A percentile compares a stretch with the other conserved stretches of the same genome.
Conservation (phyloP, 2,113 vertebrate species). For the Aythya baeri region DNA sequence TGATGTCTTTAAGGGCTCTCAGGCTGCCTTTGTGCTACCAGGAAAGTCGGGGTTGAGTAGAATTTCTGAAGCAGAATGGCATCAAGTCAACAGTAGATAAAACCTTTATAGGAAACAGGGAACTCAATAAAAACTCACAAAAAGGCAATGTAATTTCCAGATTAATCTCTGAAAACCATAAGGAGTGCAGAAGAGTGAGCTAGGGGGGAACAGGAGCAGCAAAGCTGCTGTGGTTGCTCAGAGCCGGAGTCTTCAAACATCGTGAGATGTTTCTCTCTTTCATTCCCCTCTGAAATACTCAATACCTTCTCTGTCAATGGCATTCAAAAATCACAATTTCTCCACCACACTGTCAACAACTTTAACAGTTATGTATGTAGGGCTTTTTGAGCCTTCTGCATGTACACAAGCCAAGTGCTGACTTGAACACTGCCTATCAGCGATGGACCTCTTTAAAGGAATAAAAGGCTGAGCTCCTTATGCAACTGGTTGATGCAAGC, state of each 20-base stretch:
- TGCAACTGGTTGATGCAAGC: neutral
- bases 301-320: rapidly evolving
- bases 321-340: neutral
- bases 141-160: rapidly evolving
- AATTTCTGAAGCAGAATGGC: neutral
- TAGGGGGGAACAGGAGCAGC: no score
- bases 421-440: neutral
- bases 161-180: neutral
- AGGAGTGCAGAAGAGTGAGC: neutral
- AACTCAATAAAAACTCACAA: neutral
- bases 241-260: rapidly evolving
- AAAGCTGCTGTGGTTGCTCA: neutral
- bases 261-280: neutral
- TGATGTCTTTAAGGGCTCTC: slow-evolving; percentile 16
- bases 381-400: neutral
- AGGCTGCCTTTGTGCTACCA: neutral
- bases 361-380: neutral
- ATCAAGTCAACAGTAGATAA: slow-evolving; percentile 4
- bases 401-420: neutral
- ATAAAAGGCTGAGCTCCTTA: neutral
- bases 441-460: neutral
- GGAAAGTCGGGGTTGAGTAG: neutral
- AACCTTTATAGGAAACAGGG: neutral
- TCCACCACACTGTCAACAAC: neutral
- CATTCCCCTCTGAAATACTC: neutral